These are phyloP conservation scores for Setophaga kirtlandii DNA, from an alignment of 2,113 vertebrate species.

Conservation along the genomic window DNA sequence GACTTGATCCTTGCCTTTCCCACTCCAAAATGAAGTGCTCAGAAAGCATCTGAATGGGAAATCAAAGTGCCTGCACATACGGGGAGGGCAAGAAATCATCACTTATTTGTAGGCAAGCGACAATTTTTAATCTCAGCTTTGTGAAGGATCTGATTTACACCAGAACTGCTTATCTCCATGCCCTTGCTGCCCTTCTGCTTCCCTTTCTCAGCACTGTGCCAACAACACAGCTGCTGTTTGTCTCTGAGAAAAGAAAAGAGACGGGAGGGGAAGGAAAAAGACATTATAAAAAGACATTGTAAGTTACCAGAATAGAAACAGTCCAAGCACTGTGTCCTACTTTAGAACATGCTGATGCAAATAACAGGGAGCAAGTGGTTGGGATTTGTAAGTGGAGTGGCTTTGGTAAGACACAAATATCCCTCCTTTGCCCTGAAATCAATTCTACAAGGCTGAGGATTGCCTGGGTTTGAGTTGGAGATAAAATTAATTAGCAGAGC, in stretches of 20 bases:
- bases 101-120: constrained; percentile 14
- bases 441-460: constrained; percentile 21
- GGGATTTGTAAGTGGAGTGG: neutral
- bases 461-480: constrained; percentile 20
- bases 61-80: neutral
- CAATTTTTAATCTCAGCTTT: constrained; percentile 35
- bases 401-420: neutral
- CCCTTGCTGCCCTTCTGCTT: constrained; percentile 42
- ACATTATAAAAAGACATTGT: constrained; percentile 41
- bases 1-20: neutral
- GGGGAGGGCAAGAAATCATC: constrained; percentile 15
- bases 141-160: constrained; percentile 53
- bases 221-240: constrained; percentile 66
- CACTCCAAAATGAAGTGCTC: neutral
- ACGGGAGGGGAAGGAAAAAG: neutral
- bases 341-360: constrained; percentile 38
- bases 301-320: constrained; percentile 30
- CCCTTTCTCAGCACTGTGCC: constrained; percentile 30
- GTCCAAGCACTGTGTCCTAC: constrained; percentile 15
- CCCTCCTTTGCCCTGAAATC: constrained; percentile 44
- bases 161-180: constrained; percentile 31
- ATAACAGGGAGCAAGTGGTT: neutral
- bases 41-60: constrained; percentile 3
- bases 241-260: constrained; percentile 24
- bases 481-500: constrained; percentile 68